Conservation (phyloP, 1,140 invertebrate genomes). For the Macrobrachium nipponense region DNA sequence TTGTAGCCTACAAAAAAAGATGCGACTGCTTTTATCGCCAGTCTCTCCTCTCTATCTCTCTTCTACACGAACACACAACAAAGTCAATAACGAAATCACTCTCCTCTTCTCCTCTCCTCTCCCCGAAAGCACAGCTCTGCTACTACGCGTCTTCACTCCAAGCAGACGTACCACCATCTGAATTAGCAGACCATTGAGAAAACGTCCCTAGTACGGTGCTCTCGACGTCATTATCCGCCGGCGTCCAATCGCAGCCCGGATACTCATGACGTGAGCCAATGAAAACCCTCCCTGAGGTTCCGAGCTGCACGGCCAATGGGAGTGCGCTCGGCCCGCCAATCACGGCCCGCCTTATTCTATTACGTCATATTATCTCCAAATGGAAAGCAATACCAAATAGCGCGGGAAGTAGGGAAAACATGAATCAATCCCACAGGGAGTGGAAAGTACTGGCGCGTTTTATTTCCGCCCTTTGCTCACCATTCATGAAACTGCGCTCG, state of each 20-base stretch:
- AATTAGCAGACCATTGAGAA: slow-evolving; percentile 61
- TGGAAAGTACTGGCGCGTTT: not conserved
- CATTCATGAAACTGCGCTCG: too few species aligned
- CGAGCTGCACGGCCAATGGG: slow-evolving; percentile 20
- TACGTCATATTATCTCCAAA: slow-evolving; percentile 48
- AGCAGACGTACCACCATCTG: slow-evolving; percentile 53
- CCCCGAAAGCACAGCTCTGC: slow-evolving; percentile 29
- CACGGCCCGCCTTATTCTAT: not conserved
- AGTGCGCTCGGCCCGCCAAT: slow-evolving; percentile 19
- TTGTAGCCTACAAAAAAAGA: too few species aligned
- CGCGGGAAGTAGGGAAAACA: slow-evolving; percentile 46
- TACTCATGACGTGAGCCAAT: slow-evolving; percentile 12
- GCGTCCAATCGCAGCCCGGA: slow-evolving; percentile 23
- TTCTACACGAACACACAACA: too few species aligned
- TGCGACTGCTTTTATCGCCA: too few species aligned
- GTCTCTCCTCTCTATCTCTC: too few species aligned
- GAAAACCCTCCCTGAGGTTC: not conserved
- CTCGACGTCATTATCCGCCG: slow-evolving; percentile 22
- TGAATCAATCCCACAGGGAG: slow-evolving; percentile 37
- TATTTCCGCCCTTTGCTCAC: not conserved
- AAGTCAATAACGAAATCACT: too few species aligned
- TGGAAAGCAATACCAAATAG: slow-evolving; percentile 53
- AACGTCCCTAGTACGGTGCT: slow-evolving; percentile 56
- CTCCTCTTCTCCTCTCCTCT: too few species aligned
- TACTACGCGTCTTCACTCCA: slow-evolving; percentile 41